Conservation (phyloP, 2,113 vertebrate species). For the Cervus canadensis region DNA sequence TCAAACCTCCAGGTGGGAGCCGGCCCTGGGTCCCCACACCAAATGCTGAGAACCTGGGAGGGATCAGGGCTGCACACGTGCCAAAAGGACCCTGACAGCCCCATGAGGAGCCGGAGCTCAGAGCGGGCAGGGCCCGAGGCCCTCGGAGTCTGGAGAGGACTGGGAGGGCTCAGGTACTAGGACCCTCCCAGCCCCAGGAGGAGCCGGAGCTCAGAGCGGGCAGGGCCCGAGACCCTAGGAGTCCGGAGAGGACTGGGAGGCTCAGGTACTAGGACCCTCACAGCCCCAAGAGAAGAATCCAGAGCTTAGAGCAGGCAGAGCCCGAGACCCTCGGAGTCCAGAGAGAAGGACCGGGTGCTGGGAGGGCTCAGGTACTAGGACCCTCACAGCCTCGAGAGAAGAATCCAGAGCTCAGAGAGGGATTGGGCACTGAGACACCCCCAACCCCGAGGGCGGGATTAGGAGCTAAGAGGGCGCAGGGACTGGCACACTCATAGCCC, state of each 20-base stretch:
- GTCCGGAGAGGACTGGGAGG: background rate
- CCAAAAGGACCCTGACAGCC: background rate
- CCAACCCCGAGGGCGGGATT: background rate
- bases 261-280: background rate
- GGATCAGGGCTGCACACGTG: too few species aligned
- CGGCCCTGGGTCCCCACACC: background rate
- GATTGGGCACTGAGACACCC: background rate
- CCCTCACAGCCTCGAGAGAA: background rate
- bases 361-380: background rate
- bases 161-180: background rate
- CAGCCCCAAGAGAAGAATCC: background rate
- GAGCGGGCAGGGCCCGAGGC: background rate
- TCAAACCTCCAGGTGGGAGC: background rate
- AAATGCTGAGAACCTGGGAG: background rate
- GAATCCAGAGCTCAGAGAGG: background rate
- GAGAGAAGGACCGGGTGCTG: background rate
- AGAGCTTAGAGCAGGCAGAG: background rate
- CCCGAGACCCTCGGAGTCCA: background rate
- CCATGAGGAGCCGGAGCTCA: background rate
- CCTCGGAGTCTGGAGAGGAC: background rate
- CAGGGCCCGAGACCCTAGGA: background rate
- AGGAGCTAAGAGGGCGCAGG: too few species aligned
- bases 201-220: background rate
- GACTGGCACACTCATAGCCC: background rate
- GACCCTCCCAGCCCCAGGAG: background rate